Percentiles rank a stretch among this genome's conserved stretches.
These are phyloP conservation scores for Channa striata DNA, from an alignment of 2,797 vertebrate species.

Conservation along the genomic window DNA sequence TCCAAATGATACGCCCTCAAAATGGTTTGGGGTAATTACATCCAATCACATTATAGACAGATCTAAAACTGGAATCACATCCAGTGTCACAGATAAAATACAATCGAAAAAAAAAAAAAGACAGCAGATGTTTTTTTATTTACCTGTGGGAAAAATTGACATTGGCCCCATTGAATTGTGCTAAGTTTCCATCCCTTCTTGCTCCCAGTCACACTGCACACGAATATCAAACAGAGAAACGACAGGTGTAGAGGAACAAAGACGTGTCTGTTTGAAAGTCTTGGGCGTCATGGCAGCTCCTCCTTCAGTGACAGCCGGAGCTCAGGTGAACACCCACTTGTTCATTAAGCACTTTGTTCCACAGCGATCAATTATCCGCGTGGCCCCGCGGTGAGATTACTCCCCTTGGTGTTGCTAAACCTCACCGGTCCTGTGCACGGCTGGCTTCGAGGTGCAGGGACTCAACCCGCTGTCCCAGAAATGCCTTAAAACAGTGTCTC, in stretches of 20 bases:
- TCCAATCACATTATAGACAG: constrained; percentile 33
- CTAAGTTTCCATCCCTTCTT: no score
- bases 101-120: neutral
- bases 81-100: constrained; percentile 1
- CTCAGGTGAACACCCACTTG: constrained; percentile 49
- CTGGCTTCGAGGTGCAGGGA: constrained; percentile 1
- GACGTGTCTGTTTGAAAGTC: constrained; percentile 18
- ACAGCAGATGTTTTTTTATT: constrained; percentile 1
- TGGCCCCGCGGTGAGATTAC: constrained; percentile 1
- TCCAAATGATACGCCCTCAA: constrained; percentile 35
- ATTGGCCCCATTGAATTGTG: neutral
- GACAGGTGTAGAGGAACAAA: constrained; percentile 27
- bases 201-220: neutral
- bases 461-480: neutral
- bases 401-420: constrained; percentile 30
- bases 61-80: constrained; percentile 27
- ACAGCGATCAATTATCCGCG: constrained; percentile 33
- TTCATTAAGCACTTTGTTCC: constrained; percentile 42
- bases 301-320: constrained; percentile 30
- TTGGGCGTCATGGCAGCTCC: constrained; percentile 19
- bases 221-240: neutral
- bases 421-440: neutral
- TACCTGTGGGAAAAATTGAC: neutral
- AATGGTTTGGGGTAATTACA: constrained; percentile 37
- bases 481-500: no score